phyloP scores from a whole-genome alignment of 2,797 vertebrate species.

The Acropternis orthonyx region DNA sequence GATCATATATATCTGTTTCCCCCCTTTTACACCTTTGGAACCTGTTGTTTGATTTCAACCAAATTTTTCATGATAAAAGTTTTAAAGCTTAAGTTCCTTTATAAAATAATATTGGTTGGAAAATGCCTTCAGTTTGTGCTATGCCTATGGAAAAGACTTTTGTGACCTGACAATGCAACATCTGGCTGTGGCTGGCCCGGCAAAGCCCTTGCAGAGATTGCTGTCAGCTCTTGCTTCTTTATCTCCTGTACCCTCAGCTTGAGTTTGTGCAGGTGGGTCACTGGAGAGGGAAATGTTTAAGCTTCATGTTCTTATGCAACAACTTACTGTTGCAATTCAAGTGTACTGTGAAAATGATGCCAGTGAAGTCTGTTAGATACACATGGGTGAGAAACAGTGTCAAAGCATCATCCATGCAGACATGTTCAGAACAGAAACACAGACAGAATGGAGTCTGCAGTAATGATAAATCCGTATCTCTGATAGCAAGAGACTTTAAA shows the following conservation, averaged over 20 bases:
- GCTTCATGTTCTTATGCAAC: rapidly evolving
- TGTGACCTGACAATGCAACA: background rate
- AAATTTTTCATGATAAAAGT: background rate
- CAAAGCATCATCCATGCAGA: background rate
- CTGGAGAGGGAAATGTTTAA: background rate
- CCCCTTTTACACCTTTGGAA: background rate
- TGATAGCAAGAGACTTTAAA: background rate
- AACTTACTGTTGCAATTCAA: background rate
- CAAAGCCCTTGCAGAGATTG: background rate
- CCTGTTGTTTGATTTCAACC: background rate
- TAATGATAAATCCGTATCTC: background rate
- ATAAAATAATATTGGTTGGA: background rate
- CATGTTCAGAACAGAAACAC: background rate
- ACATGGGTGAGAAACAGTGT: background rate
- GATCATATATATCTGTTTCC: background rate
- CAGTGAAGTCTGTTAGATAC: background rate
- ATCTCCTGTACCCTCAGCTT: background rate
- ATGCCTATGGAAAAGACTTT: background rate
- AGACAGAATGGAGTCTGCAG: background rate
- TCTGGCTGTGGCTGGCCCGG: background rate
- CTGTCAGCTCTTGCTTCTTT: rapidly evolving
- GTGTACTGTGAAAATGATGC: background rate
- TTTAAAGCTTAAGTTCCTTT: background rate
- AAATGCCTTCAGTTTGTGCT: background rate
- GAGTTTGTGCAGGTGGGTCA: background rate